A percentile compares a stretch with the other conserved stretches of the same genome.
Conservation (phyloP, 2,888 invertebrate species). For the Lepidocyrtoides sp. region DNA sequence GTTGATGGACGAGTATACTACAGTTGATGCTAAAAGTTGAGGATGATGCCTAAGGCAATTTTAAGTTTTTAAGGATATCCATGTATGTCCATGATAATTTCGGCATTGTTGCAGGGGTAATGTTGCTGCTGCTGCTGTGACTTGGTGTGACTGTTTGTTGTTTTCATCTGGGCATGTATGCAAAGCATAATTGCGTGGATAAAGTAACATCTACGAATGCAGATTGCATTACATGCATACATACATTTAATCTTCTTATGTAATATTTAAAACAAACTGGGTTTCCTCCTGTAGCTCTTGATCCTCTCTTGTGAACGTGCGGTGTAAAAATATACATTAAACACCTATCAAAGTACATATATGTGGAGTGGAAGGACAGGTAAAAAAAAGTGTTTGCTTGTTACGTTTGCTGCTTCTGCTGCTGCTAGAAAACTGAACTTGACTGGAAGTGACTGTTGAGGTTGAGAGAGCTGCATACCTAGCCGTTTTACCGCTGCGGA, state of each 20-base stretch:
- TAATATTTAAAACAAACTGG: slow-evolving; percentile 31
- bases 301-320: neutral
- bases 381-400: slow-evolving; percentile 32
- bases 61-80: slow-evolving; percentile 21
- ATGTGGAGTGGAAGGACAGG: slow-evolving; percentile 36
- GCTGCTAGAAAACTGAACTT: slow-evolving; percentile 31
- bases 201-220: no score
- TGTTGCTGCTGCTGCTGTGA: slow-evolving; percentile 1
- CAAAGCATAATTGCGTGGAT: neutral
- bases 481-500: slow-evolving; percentile 73
- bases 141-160: slow-evolving; percentile 25
- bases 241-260: slow-evolving; percentile 22
- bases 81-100: slow-evolving; percentile 55
- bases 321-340: neutral
- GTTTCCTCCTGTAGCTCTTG: slow-evolving; percentile 1
- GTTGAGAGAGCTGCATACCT: slow-evolving; percentile 48
- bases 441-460: slow-evolving; percentile 71
- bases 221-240: slow-evolving; percentile 4
- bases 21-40: neutral
- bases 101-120: slow-evolving; percentile 37
- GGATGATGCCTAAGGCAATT: slow-evolving; percentile 66
- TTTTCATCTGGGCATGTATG: slow-evolving; percentile 27
- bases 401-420: no score
- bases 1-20: no score
- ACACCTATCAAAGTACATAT: neutral